phyloP scores from a whole-genome alignment of 2,113 vertebrate species.

The Dicrurus megarhynchus region DNA sequence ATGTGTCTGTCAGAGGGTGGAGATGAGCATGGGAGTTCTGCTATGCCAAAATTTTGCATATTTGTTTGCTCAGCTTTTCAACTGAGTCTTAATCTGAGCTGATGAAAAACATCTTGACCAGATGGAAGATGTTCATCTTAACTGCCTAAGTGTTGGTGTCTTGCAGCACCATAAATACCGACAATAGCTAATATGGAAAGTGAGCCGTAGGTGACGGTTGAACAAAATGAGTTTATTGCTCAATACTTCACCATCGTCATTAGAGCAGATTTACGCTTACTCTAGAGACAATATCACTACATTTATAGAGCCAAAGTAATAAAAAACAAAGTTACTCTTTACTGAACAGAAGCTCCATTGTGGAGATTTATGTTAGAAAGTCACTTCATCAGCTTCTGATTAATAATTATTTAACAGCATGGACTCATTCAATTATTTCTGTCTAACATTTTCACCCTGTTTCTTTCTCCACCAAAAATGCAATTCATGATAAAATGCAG shows the following conservation, averaged over 20 bases:
- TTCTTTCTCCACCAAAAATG: not conserved
- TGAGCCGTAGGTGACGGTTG: not conserved
- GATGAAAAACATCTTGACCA: not conserved
- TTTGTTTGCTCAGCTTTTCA: not conserved
- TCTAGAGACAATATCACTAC: not conserved
- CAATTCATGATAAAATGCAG: not conserved
- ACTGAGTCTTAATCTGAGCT: not conserved
- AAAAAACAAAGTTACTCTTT: not conserved
- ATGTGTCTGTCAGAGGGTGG: not conserved
- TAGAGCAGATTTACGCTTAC: not conserved
- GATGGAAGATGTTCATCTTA: not conserved
- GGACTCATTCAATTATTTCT: not conserved
- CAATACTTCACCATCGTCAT: not conserved
- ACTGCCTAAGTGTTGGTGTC: not conserved
- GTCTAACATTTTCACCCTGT: not conserved
- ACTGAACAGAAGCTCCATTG: not conserved
- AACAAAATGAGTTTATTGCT: not conserved
- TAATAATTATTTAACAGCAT: not conserved
- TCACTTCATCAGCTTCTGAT: not conserved
- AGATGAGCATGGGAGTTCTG: not conserved
- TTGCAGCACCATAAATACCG: not conserved
- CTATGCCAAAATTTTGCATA: not conserved
- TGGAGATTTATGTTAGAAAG: not conserved
- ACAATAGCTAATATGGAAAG: not conserved
- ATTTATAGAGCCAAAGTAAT: not conserved